Conservation (phyloP, 2,113 vertebrate genomes). For the Damaliscus lunatus region DNA sequence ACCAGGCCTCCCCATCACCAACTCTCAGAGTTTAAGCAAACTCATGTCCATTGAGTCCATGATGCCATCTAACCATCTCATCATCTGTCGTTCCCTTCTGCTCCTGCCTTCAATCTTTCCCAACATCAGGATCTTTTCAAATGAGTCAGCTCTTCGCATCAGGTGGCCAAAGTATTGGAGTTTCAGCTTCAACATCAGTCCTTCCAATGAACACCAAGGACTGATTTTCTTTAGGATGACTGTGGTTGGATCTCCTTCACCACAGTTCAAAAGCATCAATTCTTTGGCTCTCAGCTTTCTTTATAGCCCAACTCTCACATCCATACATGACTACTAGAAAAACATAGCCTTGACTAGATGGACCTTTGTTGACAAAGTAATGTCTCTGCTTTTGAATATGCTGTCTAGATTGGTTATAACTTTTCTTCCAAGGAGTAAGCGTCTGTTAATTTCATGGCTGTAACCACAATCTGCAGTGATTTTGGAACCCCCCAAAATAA, state of each 20-base stretch:
- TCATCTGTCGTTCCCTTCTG: neutral
- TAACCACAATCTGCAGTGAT: neutral
- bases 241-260: neutral
- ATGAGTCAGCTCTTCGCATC: neutral
- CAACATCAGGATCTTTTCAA: neutral
- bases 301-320: neutral
- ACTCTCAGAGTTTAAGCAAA: neutral
- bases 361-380: neutral
- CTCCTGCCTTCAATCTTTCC: neutral
- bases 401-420: neutral
- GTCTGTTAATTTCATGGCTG: neutral
- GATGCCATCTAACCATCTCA: neutral
- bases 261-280: neutral
- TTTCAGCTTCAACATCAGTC: neutral
- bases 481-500: neutral
- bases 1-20: neutral
- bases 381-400: neutral
- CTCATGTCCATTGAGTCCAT: neutral
- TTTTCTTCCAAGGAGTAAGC: neutral
- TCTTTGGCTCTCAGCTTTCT: rapidly evolving
- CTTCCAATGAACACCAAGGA: neutral
- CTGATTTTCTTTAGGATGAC: neutral
- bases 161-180: neutral
- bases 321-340: neutral
- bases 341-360: neutral